phyloP scores from a whole-genome alignment of 1,140 invertebrate genomes.

The Aplysia californica region DNA sequence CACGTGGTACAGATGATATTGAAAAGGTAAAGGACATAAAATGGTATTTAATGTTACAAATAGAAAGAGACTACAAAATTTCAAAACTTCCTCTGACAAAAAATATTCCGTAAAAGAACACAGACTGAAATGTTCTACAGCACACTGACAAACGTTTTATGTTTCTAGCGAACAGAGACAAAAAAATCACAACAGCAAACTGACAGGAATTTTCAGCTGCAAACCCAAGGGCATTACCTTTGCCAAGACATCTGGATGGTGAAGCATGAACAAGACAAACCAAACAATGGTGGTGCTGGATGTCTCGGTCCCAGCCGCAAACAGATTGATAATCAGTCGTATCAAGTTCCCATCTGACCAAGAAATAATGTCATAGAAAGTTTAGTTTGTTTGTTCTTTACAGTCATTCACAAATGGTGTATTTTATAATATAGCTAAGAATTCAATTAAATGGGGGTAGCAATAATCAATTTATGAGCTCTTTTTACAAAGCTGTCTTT shows the following conservation, averaged over 20 bases:
- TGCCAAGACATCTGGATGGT: conserved; percentile 78
- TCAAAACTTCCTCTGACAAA: background rate
- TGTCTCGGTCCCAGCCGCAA: conserved; percentile 90
- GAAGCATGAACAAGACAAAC: conserved; percentile 85
- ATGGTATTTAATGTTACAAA: background rate
- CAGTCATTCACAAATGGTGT: no score
- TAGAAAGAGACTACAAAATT: background rate
- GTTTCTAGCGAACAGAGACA: no score
- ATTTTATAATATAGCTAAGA: no score
- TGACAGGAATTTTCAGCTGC: no score
- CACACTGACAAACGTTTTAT: no score
- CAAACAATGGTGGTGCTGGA: conserved; percentile 86
- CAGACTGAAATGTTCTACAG: background rate
- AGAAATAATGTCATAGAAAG: no score
- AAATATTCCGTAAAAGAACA: background rate
- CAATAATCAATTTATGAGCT: no score
- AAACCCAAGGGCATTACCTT: conserved; percentile 64
- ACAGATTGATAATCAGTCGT: conserved; percentile 75
- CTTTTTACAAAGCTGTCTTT: no score
- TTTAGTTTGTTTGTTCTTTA: no score
- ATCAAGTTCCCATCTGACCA: conserved; percentile 25
- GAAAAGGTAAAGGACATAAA: background rate
- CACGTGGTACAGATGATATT: background rate
- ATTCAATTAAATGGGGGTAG: no score
- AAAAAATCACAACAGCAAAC: no score